Percentiles rank a stretch among this genome's conserved stretches.
Evolutionary conservation across 1,140 invertebrate species (phyloP).

Genomic region (Drosophila trapezifrons): DNA sequence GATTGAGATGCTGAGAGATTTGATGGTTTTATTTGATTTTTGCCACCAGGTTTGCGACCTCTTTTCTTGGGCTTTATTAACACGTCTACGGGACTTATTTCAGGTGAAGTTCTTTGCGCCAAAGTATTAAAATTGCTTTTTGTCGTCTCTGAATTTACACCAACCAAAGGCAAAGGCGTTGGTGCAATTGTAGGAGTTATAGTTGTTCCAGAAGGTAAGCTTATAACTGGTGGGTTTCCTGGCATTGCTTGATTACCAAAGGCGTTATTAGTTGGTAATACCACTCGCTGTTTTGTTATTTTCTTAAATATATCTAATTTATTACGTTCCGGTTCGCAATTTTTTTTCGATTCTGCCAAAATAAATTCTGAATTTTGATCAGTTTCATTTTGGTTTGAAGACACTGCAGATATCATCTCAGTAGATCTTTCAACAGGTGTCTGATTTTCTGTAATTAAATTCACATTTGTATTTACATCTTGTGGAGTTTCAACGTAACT

Average conservation of each 20-base stretch:
- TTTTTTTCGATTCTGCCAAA: constrained; percentile 78
- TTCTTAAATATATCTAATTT: constrained; percentile 94
- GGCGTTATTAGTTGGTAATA: constrained; percentile 1
- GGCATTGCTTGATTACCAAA: constrained; percentile 18
- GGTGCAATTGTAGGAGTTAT: constrained; percentile 65
- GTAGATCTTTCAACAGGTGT: neutral
- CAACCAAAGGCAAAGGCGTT: neutral
- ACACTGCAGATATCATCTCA: neutral
- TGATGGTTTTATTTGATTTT: constrained; percentile 45
- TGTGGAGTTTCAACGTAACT: neutral
- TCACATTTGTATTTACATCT: neutral
- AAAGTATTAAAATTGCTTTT: neutral
- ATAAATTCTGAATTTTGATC: neutral
- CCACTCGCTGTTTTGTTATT: constrained; percentile 85
- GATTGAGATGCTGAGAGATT: constrained; percentile 9
- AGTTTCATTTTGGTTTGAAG: neutral
- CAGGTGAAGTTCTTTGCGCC: neutral
- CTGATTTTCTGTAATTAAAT: neutral
- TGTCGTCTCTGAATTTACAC: constrained; percentile 2
- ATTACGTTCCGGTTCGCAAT: constrained; percentile 91
- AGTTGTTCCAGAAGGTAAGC: constrained; percentile 74
- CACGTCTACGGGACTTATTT: constrained; percentile 2
- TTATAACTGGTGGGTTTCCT: constrained; percentile 50
- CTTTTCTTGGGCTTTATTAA: constrained; percentile 66
- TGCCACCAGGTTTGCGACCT: constrained; percentile 74